Evolutionary conservation across 2,888 invertebrate genomes (phyloP).

Genomic region (Amaurobius ferox): DNA sequence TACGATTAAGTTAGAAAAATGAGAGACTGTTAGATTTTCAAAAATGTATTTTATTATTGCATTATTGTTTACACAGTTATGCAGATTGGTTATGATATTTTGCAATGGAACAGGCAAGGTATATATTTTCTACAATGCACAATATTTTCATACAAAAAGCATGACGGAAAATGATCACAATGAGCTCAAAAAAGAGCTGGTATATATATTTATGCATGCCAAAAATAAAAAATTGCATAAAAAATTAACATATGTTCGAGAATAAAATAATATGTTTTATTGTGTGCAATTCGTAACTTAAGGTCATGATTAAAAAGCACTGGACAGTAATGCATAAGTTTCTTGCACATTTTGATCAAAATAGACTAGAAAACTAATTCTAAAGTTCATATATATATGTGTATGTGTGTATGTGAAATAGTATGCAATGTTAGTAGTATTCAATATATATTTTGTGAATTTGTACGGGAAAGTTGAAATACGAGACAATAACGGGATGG

Average conservation of each 20-base stretch:
- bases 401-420: background rate
- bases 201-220: background rate
- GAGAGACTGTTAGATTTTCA: background rate
- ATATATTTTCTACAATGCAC: background rate
- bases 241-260: background rate
- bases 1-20: too few relatives aligned
- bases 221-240: background rate
- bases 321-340: background rate
- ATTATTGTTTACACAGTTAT: background rate
- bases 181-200: background rate
- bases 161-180: constrained; percentile 1
- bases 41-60: background rate
- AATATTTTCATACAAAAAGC: background rate
- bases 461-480: constrained; percentile 3
- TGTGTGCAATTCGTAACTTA: background rate
- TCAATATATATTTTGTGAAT: background rate
- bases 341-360: background rate
- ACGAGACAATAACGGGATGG: background rate
- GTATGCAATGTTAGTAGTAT: background rate
- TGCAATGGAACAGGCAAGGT: background rate
- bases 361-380: background rate
- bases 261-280: background rate
- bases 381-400: background rate
- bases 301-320: background rate
- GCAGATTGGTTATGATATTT: background rate